Conservation (phyloP, 2,888 invertebrate species). For the Chymomyza caudatula region DNA sequence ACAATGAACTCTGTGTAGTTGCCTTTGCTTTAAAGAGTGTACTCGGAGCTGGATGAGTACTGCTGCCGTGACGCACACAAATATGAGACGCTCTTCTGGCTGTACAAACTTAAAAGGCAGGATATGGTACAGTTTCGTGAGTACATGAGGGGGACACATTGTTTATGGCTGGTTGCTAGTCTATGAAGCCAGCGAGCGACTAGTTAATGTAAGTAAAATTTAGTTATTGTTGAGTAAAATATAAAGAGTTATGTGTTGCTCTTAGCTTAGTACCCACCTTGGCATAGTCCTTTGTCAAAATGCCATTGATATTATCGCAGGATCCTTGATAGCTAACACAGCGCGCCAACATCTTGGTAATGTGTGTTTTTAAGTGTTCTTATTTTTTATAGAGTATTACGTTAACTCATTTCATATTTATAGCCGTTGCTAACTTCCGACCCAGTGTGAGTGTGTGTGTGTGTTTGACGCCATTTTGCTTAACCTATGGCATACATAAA, state of each 20-base stretch:
- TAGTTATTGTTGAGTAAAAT: conserved; percentile 36
- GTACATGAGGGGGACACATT: conserved; percentile 1
- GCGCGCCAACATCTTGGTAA: conserved; percentile 74
- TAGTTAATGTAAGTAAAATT: conserved; percentile 33
- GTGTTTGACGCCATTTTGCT: neutral
- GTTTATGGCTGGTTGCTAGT: neutral
- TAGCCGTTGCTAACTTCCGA: conserved; percentile 17
- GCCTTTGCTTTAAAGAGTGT: conserved; percentile 24
- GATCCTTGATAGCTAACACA: conserved; percentile 84
- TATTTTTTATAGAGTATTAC: conserved; percentile 21
- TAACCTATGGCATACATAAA: conserved; percentile 40
- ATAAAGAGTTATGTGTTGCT: conserved; percentile 24
- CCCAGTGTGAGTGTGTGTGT: too few relatives aligned
- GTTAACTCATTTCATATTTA: conserved; percentile 49
- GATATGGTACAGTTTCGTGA: neutral
- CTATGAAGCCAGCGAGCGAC: neutral
- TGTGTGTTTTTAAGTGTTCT: neutral
- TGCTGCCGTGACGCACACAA: conserved; percentile 17
- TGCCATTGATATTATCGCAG: conserved; percentile 83
- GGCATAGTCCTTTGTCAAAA: conserved; percentile 82
- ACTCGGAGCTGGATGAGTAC: neutral
- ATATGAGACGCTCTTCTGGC: conserved; percentile 13
- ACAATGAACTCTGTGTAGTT: conserved; percentile 34
- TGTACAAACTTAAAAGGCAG: neutral
- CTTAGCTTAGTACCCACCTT: conserved; percentile 79